phyloP scores from a whole-genome alignment of 2,797 vertebrate genomes.

The Urosaurus nigricauda region DNA sequence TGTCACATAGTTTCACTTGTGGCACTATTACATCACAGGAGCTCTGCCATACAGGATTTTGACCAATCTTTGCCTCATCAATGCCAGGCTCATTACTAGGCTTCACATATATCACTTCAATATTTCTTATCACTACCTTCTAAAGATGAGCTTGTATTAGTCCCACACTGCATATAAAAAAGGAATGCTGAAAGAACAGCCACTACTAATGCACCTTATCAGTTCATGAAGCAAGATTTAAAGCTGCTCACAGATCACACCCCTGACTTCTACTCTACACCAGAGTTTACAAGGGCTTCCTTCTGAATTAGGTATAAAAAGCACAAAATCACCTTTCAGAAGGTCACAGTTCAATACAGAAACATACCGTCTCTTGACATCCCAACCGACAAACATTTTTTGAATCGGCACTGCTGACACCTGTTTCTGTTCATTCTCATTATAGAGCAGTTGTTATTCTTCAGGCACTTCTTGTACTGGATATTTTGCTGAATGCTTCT shows the following conservation, averaged over 20 bases:
- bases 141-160: background rate
- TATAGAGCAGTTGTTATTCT: slow-evolving; percentile 96
- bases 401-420: slow-evolving; percentile 98
- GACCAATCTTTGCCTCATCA: background rate
- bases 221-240: background rate
- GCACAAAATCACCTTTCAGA: slow-evolving; percentile 24
- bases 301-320: slow-evolving; percentile 34
- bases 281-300: background rate
- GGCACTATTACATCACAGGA: too few relatives aligned
- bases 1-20: too few relatives aligned
- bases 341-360: slow-evolving; percentile 32
- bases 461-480: slow-evolving; percentile 99
- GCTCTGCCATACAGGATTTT: background rate
- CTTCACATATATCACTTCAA: background rate
- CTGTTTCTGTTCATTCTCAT: slow-evolving; percentile 98
- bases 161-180: background rate
- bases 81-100: too few relatives aligned
- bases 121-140: background rate
- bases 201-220: background rate
- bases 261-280: background rate
- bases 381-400: slow-evolving; percentile 96
- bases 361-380: slow-evolving; percentile 97
- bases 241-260: background rate
- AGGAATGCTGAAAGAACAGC: background rate
- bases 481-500: slow-evolving; percentile 99